These are phyloP conservation scores for Pseudorhiza aurosa DNA, from an alignment of 30 jellyfish, hydroid and myxozoan genomes.

Conservation along the genomic window DNA sequence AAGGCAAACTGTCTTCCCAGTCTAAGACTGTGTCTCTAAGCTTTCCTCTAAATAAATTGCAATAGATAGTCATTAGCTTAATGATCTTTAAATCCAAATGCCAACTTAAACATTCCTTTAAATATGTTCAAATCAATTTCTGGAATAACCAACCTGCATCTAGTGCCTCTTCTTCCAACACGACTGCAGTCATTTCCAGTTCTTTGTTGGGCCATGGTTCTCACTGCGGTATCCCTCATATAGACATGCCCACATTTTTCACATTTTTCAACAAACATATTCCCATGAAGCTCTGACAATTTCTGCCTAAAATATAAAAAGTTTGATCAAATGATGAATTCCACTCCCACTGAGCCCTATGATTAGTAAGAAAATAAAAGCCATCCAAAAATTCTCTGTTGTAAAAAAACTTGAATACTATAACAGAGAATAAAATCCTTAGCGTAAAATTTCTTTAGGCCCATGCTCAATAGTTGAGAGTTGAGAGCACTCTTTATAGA, in stretches of 20 bases:
- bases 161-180: slow-evolving; percentile 83
- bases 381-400: too few relatives aligned
- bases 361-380: too few relatives aligned
- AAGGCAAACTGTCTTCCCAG: slow-evolving; percentile 96
- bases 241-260: slow-evolving; percentile 88
- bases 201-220: slow-evolving; percentile 86
- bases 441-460: too few relatives aligned
- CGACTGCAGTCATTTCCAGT: slow-evolving; percentile 85
- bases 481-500: too few relatives aligned
- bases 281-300: slow-evolving; percentile 95
- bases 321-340: background rate
- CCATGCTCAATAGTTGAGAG: too few relatives aligned
- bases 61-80: too few relatives aligned
- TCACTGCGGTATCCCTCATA: slow-evolving; percentile 82
- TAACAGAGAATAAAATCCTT: too few relatives aligned
- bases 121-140: background rate
- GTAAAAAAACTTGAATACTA: too few relatives aligned
- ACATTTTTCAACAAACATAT: slow-evolving; percentile 94
- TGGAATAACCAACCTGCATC: slow-evolving; percentile 70
- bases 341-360: too few relatives aligned
- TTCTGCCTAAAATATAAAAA: slow-evolving; percentile 57
- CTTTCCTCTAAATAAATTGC: slow-evolving; percentile 92
- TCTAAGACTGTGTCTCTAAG: slow-evolving; percentile 94
- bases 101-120: too few relatives aligned
- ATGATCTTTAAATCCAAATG: too few relatives aligned